Conservation (phyloP, 2,888 invertebrate genomes). For the Diplazon laetatorius region DNA sequence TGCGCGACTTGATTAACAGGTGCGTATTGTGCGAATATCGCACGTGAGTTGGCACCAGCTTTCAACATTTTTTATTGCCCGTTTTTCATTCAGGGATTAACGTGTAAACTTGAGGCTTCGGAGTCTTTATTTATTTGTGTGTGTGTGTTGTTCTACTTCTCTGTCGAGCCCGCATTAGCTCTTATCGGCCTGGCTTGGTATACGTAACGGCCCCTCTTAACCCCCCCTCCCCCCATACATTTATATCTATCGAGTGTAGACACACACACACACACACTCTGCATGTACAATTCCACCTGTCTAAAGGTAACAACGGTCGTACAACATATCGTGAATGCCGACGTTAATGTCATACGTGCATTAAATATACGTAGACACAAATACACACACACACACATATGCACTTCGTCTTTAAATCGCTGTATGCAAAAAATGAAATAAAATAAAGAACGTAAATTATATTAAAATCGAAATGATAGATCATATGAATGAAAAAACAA, state of each 20-base stretch:
- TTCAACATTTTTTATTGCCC: constrained; percentile 35
- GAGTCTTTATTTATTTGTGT: constrained; percentile 29
- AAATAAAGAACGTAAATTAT: no score
- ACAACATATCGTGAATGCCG: constrained; percentile 8
- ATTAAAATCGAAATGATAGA: no score
- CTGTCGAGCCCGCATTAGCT: constrained; percentile 47
- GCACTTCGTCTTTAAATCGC: no score
- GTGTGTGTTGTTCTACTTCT: constrained; percentile 44
- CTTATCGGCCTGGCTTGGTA: constrained; percentile 42
- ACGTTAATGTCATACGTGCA: constrained; percentile 1
- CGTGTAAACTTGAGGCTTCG: constrained; percentile 30
- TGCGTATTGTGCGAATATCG: not conserved
- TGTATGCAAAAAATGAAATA: no score
- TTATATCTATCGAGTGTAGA: not conserved
- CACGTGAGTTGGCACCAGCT: constrained; percentile 15
- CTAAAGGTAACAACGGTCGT: constrained; percentile 10
- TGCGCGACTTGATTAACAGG: no score
- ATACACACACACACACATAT: no score
- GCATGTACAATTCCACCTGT: constrained; percentile 16
- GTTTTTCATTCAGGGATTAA: constrained; percentile 26
- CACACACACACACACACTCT: constrained; percentile 8
- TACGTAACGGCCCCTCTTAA: constrained; percentile 24
- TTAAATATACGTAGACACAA: no score
- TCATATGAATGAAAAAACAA: no score
- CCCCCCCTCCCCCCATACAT: not conserved